Percentiles rank a stretch among this genome's conserved stretches.
Conservation (phyloP, 2,888 invertebrate genomes). For the Orchesellides sinensis region DNA sequence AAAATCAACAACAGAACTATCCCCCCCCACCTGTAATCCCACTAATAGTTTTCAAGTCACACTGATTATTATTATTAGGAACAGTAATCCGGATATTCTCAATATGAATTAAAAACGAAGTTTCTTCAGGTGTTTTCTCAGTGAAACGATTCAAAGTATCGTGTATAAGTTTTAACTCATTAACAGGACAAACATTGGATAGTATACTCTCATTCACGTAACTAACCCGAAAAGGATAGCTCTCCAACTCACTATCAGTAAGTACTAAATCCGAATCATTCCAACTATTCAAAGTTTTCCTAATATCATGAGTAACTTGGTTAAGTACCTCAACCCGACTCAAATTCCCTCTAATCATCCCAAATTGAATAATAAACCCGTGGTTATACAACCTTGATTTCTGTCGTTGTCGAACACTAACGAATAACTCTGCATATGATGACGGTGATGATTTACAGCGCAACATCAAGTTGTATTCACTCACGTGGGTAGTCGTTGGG, state of each 20-base stretch:
- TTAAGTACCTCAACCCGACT: conserved; percentile 13
- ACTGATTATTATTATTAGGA: conserved; percentile 18
- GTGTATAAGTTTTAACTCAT: conserved; percentile 52
- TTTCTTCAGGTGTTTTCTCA: no score
- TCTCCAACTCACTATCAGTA: conserved; percentile 27
- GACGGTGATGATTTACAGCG: neutral
- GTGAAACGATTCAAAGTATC: no score
- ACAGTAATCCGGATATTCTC: neutral
- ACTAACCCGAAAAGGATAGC: conserved; percentile 31
- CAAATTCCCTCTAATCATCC: conserved; percentile 16
- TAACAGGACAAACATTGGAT: conserved; percentile 49
- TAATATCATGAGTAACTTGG: neutral
- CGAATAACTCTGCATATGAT: conserved; percentile 7
- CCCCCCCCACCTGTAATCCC: conserved; percentile 39
- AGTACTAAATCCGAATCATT: no score
- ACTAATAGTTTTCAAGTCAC: conserved; percentile 7
- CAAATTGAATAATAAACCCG: conserved; percentile 58
- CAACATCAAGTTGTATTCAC: conserved; percentile 15
- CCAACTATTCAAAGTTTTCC: neutral
- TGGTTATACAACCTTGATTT: conserved; percentile 66
- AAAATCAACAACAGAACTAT: no score
- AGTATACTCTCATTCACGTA: conserved; percentile 68
- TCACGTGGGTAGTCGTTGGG: conserved; percentile 5
- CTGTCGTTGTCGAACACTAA: conserved; percentile 60
- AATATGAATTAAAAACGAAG: no score